Base-by-base conservation (phyloP, 2,888 invertebrate species). In the Auanema sp. region DNA sequence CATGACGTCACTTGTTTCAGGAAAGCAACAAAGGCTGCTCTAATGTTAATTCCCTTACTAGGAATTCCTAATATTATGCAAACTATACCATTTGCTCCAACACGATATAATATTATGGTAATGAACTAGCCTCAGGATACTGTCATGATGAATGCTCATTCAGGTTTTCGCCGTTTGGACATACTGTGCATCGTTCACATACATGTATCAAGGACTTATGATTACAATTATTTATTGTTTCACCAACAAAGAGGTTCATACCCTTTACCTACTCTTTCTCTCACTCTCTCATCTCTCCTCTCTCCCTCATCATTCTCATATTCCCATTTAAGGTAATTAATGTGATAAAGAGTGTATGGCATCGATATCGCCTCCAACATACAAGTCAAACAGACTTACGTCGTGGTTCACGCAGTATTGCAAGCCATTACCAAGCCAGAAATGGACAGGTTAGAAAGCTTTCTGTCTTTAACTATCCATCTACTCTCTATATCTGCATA, bases 141-240 rank as follows among this genome's bases (percentile, higher is more conserved):
- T 33, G 33, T 8, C 8, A 3, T 33, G 8, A 33, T 33, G 33
- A 3, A 33, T 5, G 10, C 8, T 75, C 33, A 64, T 79, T 23
- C 55, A 77, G 58, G 71, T 80, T 16, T 85, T 86, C 66, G 84
- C 83, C 21, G 74, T 85, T 11, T 85, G 84, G 83, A 83, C 83
- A 1, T 85, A 84, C 70, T 79, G 80, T 18, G 83, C 85, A 2
- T 83, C 83, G 55, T 84, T 86, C 75, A 83, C 86, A 58, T 84
- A 85, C 52, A 85, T 85, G 77, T 86, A 85, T 68, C 87, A 87
- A 76, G 87, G 87, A 14, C 83, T 86, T 66, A 84, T 87, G 80
- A 85, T 87, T 47, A 83, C 87, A 14, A 77, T 87, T 43, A 81
- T 87, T 40, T 87, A 87, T 76, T 87, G 87, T 68, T 87, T 87